These are phyloP conservation scores for Sorex fumeus DNA, from an alignment of 2,113 vertebrate species.

Conservation along the genomic window DNA sequence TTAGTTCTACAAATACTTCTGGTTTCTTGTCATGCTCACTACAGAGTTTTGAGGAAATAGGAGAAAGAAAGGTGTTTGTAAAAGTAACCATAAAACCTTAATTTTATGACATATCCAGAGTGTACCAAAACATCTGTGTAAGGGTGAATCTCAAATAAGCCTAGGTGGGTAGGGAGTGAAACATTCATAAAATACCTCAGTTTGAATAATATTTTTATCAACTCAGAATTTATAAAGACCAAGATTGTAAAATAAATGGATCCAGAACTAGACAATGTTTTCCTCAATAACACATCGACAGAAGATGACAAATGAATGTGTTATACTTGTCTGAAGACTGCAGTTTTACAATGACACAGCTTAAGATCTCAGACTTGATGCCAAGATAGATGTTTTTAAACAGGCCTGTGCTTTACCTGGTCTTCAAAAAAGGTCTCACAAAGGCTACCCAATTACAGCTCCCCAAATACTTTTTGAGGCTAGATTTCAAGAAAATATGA, in stretches of 20 bases:
- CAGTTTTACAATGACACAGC: not conserved
- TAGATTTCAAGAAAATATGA: not conserved
- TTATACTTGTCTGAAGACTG: not conserved
- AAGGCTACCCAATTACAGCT: not conserved
- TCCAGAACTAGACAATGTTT: not conserved
- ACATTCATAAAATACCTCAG: not conserved
- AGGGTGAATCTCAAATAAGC: not conserved
- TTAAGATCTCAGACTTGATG: not conserved
- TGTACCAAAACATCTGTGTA: not conserved
- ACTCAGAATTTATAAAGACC: not conserved
- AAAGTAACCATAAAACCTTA: not conserved
- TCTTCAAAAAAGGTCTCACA: slow-evolving; percentile 8
- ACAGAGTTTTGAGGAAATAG: not conserved
- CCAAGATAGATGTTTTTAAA: not conserved
- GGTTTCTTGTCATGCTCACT: not conserved
- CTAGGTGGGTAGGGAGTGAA: not conserved
- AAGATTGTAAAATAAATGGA: not conserved
- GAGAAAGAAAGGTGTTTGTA: not conserved
- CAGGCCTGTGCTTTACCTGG: not conserved
- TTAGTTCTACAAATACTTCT: not conserved
- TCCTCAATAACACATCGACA: not conserved
- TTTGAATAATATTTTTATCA: slow-evolving; percentile 5
- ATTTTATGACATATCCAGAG: not conserved
- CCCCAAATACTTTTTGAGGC: not conserved
- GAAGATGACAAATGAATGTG: not conserved